Base-by-base conservation (phyloP, 1,140 invertebrate genomes). In the Vollenhovia emeryi region DNA sequence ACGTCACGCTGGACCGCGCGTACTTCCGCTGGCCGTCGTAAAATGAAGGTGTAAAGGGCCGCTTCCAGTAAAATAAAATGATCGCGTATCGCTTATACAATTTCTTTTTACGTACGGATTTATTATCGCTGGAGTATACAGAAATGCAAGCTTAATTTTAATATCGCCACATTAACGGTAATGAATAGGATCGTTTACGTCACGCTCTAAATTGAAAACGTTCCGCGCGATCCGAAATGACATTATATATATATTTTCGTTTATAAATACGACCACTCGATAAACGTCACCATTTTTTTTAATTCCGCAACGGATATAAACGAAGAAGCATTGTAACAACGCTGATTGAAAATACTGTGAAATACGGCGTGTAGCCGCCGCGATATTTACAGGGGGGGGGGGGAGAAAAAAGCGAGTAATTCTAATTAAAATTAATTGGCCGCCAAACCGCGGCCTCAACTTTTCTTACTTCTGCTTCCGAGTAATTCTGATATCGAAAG, bases 181-280 rank as follows among this genome's bases (percentile, higher is more conserved):
- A 33, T n/a, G 9, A 45, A 76, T 43, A 45, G 3, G 5, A 59
- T 59, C 9, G 7, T 27, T 43, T 60, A 33, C 18, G 50, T 57
- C n/a, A 40, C 18, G 48, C 11, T 0, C 1, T 66, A 66, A 78
- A 78, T 62, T 50, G 21, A 78, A n/a, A 30, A 66, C 13, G 40
- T 76, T 59, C 15, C 24, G 40, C n/a, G n/a, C 7, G 57, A 57
- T 55, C 27, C 59, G 7, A 80, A 80, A 69, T 71, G 43, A 43
- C 15, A 36, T 30, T 43, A 57, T 45, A 60, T 6, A 18, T 57
- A 60, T 6, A 18, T 57, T 71, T 73, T 71, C 13, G 21, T 33
- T 50, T 66, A 33, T 73, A 82, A 82, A 71, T 82, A 55, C 36
- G 13, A 30, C n/a, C n/a, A 36, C 66, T 71, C 78, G 24, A 82